Percentiles rank a stretch among this genome's conserved stretches.
Evolutionary conservation across 2,797 vertebrate genomes (phyloP).

Genomic region (Sphenodon punctatus): DNA sequence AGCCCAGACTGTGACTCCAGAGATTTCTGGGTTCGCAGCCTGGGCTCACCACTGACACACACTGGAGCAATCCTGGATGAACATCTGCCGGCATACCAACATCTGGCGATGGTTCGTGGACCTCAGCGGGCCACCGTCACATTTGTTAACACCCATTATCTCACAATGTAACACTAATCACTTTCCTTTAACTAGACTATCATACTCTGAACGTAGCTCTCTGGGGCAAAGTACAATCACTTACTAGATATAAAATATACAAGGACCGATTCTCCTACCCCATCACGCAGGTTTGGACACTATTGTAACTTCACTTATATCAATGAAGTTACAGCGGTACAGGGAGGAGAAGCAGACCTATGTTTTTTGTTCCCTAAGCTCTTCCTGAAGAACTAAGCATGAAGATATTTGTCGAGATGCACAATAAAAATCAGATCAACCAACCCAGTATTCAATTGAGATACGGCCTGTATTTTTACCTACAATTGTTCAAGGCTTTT

Average conservation of each 20-base stretch:
- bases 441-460: no score
- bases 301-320: background rate
- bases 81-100: no score
- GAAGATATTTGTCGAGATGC: accelerated
- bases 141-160: no score
- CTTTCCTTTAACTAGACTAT: background rate
- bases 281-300: background rate
- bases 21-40: no score
- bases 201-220: background rate
- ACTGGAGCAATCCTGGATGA: no score
- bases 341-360: background rate
- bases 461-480: no score
- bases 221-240: no score
- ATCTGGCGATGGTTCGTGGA: no score
- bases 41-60: no score
- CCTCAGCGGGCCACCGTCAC: no score
- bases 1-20: no score
- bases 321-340: background rate
- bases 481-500: no score
- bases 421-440: background rate
- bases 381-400: background rate
- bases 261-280: background rate
- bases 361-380: background rate
- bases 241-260: background rate
- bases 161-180: background rate